A percentile compares a stretch with the other conserved stretches of the same genome.
Evolutionary conservation across 2,113 vertebrate species (phyloP).

Genomic region (Podarcis muralis): DNA sequence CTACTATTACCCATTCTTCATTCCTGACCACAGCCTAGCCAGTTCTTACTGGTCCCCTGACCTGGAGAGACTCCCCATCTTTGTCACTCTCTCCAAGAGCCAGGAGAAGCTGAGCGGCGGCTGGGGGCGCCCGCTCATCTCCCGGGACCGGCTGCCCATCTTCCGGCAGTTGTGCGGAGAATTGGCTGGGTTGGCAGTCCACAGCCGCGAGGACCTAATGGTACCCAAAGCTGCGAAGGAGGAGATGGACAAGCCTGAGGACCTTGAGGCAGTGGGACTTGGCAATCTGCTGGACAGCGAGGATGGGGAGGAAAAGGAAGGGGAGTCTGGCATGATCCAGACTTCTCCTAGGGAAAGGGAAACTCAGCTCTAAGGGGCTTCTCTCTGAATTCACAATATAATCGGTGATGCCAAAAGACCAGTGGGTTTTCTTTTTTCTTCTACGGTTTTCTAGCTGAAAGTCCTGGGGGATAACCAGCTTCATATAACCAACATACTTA

Average conservation of each 20-base stretch:
- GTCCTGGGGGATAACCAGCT: too few relatives aligned
- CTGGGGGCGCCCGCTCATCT: background rate
- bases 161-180: conserved; percentile 56
- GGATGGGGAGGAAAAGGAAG: background rate
- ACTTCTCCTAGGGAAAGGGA: background rate
- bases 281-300: background rate
- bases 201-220: rapidly evolving
- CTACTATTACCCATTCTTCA: background rate
- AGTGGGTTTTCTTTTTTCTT: too few relatives aligned
- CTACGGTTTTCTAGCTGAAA: too few relatives aligned
- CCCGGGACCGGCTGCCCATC: conserved; percentile 43
- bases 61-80: background rate
- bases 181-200: rapidly evolving
- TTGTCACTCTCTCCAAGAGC: background rate
- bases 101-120: rapidly evolving
- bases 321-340: background rate
- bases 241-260: background rate
- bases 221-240: background rate
- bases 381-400: conserved; percentile 42
- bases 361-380: conserved; percentile 12
- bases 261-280: rapidly evolving
- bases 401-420: conserved; percentile 2
- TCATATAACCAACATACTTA: too few relatives aligned
- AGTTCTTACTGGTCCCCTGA: rapidly evolving
- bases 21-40: background rate